phyloP scores from a whole-genome alignment of 1,140 invertebrate species.

The Megalonaias nervosa region DNA sequence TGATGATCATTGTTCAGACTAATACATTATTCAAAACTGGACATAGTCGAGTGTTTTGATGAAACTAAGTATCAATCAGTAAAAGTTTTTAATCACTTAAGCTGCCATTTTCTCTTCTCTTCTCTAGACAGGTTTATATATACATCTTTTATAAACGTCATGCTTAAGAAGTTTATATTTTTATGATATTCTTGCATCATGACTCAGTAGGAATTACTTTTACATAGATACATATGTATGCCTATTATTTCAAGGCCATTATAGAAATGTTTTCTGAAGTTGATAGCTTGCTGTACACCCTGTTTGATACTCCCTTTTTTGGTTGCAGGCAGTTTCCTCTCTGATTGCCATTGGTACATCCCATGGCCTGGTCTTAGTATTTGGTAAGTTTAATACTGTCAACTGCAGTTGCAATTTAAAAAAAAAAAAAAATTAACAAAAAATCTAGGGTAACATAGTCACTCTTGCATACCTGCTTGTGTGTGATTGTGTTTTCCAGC shows the following conservation, averaged over 20 bases:
- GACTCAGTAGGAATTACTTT: background rate
- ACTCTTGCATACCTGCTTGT: background rate
- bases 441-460: background rate
- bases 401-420: background rate
- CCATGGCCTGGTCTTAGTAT: slow-evolving; percentile 91
- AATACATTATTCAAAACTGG: too few species aligned
- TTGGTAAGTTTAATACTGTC: slow-evolving; percentile 78
- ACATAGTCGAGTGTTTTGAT: too few species aligned
- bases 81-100: too few species aligned
- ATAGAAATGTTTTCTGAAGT: background rate
- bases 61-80: too few species aligned
- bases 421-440: too few species aligned
- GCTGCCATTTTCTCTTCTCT: too few species aligned
- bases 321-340: slow-evolving; percentile 78
- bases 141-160: too few species aligned
- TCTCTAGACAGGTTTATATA: too few species aligned
- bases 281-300: background rate
- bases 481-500: background rate
- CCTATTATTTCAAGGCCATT: background rate
- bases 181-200: background rate
- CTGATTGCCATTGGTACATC: slow-evolving; percentile 93
- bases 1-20: too few species aligned
- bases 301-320: slow-evolving; percentile 1
- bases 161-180: too few species aligned
- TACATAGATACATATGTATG: background rate